These are phyloP conservation scores for Chionomys nivalis DNA, from an alignment of 2,113 vertebrate genomes.

Conservation along the genomic window DNA sequence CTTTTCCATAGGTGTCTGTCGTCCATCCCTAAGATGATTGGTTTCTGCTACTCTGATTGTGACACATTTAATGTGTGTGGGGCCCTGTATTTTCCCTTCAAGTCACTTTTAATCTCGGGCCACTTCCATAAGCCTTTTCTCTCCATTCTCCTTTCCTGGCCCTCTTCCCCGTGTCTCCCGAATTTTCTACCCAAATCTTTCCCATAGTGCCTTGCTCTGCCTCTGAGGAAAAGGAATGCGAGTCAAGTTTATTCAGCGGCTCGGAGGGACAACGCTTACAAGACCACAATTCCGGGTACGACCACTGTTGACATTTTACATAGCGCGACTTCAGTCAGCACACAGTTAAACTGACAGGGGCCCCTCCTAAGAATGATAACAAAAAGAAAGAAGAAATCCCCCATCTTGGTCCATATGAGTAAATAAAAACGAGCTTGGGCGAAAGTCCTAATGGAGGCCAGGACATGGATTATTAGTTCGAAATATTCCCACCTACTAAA, in stretches of 20 bases:
- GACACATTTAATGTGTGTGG: background rate
- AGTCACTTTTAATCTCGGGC: background rate
- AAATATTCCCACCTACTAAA: conserved; percentile 38
- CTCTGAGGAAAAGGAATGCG: background rate
- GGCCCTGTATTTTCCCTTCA: background rate
- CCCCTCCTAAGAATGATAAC: background rate
- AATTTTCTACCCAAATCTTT: background rate
- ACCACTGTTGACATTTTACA: background rate
- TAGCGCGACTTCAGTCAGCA: background rate
- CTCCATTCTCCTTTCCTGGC: background rate
- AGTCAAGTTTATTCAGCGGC: background rate
- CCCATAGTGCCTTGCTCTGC: conserved; percentile 4
- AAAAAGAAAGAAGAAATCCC: background rate
- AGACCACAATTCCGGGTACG: background rate
- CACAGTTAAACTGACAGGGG: background rate
- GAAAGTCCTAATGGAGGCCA: background rate
- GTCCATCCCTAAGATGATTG: background rate
- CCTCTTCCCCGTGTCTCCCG: background rate
- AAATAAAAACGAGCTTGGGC: conserved; percentile 24
- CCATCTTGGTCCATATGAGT: conserved; percentile 15
- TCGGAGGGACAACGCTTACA: background rate
- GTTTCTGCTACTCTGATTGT: background rate
- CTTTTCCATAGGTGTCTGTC: background rate
- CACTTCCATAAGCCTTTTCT: background rate
- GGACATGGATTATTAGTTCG: background rate